Percentiles rank a stretch among this genome's conserved stretches.
Evolutionary conservation across 2,888 invertebrate species (phyloP).

Genomic region (Lutraria lutraria): DNA sequence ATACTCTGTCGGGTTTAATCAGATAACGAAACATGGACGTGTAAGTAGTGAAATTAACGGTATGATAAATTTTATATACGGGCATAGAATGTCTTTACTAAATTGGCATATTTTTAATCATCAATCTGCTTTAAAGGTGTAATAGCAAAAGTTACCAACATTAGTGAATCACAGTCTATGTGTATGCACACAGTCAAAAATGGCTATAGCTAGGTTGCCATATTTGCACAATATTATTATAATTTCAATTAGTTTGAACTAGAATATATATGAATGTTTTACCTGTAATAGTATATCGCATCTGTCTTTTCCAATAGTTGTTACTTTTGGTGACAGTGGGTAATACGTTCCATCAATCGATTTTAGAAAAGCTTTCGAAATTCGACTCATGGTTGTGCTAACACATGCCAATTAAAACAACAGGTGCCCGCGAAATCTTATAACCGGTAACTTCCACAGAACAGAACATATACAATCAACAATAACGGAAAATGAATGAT

Average conservation of each 20-base stretch:
- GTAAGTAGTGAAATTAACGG: no score
- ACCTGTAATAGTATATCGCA: constrained; percentile 86
- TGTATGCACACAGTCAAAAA: no score
- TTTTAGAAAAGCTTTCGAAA: constrained; percentile 85
- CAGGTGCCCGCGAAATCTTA: constrained; percentile 66
- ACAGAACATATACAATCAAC: neutral
- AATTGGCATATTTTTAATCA: no score
- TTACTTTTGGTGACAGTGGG: constrained; percentile 85
- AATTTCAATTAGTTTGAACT: neutral
- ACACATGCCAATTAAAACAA: constrained; percentile 61
- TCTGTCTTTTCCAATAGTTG: constrained; percentile 86
- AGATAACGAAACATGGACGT: no score
- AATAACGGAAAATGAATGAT: neutral
- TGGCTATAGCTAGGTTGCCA: no score
- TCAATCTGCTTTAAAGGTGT: no score
- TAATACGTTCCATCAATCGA: constrained; percentile 82
- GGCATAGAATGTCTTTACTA: no score
- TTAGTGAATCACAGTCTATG: no score
- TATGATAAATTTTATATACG: no score
- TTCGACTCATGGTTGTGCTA: constrained; percentile 56
- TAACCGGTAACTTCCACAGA: constrained; percentile 31
- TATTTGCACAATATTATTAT: no score
- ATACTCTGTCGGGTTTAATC: no score
- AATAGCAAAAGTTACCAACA: no score
- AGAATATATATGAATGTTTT: constrained; percentile 14